phyloP scores from a whole-genome alignment of 2,888 invertebrate genomes.

The Oeneis ivallda region DNA sequence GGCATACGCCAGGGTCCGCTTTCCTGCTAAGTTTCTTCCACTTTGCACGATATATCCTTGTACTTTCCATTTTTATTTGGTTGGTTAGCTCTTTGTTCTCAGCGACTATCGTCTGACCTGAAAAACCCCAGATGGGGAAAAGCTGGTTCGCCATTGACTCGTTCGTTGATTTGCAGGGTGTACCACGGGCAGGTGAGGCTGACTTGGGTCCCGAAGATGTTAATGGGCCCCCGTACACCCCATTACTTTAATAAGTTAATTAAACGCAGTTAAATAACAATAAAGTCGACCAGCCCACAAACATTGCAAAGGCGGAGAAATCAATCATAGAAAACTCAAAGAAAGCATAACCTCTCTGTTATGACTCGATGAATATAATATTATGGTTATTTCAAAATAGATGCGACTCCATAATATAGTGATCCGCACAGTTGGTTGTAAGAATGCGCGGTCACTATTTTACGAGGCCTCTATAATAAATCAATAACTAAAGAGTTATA shows the following conservation, averaged over 20 bases:
- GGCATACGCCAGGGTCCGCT: no score
- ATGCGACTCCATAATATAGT: constrained; percentile 23
- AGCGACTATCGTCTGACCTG: no score
- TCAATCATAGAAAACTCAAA: constrained; percentile 19
- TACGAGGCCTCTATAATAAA: constrained; percentile 50
- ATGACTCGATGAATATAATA: neutral
- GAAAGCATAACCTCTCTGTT: constrained; percentile 8
- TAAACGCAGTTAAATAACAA: constrained; percentile 16
- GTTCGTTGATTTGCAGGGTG: no score
- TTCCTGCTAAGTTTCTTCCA: no score
- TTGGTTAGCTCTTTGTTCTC: no score
- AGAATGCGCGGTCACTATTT: constrained; percentile 25
- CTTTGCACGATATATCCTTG: no score
- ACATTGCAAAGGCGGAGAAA: constrained; percentile 11
- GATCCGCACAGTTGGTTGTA: constrained; percentile 15
- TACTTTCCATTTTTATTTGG: no score
- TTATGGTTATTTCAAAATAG: constrained; percentile 18
- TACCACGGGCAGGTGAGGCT: no score
- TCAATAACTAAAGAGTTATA: constrained; percentile 57
- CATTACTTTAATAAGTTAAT: constrained; percentile 21
- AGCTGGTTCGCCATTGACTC: no score
- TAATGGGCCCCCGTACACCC: no score
- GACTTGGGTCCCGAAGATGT: no score
- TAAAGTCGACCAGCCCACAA: constrained; percentile 16
- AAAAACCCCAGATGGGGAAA: no score